Conservation (phyloP, 1,140 invertebrate genomes). For the Helicoverpa armigera region DNA sequence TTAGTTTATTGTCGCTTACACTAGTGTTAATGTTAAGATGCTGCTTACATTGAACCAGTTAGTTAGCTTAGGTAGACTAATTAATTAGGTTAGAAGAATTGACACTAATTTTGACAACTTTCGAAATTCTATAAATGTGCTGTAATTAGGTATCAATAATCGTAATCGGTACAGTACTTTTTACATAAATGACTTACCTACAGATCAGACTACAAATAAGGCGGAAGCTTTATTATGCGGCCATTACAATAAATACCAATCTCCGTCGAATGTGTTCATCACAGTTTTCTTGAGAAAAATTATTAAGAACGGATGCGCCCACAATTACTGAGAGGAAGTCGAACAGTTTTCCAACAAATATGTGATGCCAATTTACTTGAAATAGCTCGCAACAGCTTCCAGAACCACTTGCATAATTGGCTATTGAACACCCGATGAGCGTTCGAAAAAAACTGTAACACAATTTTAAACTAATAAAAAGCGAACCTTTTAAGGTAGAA, state of each 20-base stretch:
- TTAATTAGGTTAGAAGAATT: too few species aligned
- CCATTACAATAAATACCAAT: slow-evolving; percentile 43
- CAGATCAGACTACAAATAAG: slow-evolving; percentile 5
- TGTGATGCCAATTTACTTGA: slow-evolving; percentile 47
- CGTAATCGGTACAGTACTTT: too few species aligned
- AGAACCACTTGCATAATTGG: slow-evolving; percentile 44
- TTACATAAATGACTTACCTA: neutral
- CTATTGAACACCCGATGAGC: slow-evolving; percentile 15
- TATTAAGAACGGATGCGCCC: slow-evolving; percentile 54
- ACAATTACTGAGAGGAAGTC: slow-evolving; percentile 53
- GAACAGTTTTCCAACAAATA: slow-evolving; percentile 46
- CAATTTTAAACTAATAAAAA: slow-evolving; percentile 17
- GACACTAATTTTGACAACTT: too few species aligned
- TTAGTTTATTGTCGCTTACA: slow-evolving; percentile 17
- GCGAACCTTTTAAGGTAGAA: slow-evolving; percentile 24
- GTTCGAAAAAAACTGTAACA: neutral
- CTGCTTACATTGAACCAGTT: neutral
- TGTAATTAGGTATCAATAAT: too few species aligned
- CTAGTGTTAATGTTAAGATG: slow-evolving; percentile 11
- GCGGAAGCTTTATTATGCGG: neutral
- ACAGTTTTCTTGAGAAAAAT: slow-evolving; percentile 46
- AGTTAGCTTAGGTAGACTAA: too few species aligned
- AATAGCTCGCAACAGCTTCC: slow-evolving; percentile 19
- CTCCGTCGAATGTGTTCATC: slow-evolving; percentile 38
- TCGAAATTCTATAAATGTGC: neutral